Evolutionary conservation across 2,113 vertebrate species (phyloP).

Genomic region (Puffinus mauretanicus): DNA sequence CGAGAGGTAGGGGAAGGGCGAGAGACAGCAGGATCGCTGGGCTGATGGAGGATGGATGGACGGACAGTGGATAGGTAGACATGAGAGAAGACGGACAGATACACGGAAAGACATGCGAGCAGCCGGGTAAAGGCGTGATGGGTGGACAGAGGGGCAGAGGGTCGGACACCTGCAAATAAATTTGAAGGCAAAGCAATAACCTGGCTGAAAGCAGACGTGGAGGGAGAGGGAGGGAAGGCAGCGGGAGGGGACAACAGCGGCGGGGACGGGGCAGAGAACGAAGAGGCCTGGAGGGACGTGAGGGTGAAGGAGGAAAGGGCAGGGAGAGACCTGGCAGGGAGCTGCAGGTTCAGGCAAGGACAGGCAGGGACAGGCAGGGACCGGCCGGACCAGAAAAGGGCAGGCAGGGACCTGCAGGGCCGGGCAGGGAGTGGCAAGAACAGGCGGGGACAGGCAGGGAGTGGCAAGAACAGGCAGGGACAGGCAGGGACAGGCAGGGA

Average conservation of each 20-base stretch:
- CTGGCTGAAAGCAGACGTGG: neutral
- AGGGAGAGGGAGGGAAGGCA: no score
- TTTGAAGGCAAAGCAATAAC: neutral
- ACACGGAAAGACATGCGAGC: rapidly evolving
- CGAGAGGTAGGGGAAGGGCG: rapidly evolving
- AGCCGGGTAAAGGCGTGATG: rapidly evolving
- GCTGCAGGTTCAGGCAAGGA: no score
- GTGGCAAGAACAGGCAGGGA: neutral
- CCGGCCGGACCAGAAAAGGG: no score
- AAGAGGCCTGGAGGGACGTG: neutral
- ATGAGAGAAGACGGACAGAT: rapidly evolving
- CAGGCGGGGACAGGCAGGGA: no score
- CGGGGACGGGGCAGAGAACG: neutral
- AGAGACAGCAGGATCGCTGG: neutral
- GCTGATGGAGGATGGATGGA: neutral
- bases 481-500: no score
- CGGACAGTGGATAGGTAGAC: no score
- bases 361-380: neutral
- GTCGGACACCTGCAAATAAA: neutral
- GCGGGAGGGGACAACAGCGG: rapidly evolving
- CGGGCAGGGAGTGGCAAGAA: neutral
- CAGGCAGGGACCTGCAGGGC: neutral
- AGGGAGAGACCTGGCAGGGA: neutral
- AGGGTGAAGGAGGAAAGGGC: neutral
- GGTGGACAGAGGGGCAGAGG: neutral